phyloP scores from a whole-genome alignment of 2,888 invertebrate genomes.

The Romanomermis culicivorax region DNA sequence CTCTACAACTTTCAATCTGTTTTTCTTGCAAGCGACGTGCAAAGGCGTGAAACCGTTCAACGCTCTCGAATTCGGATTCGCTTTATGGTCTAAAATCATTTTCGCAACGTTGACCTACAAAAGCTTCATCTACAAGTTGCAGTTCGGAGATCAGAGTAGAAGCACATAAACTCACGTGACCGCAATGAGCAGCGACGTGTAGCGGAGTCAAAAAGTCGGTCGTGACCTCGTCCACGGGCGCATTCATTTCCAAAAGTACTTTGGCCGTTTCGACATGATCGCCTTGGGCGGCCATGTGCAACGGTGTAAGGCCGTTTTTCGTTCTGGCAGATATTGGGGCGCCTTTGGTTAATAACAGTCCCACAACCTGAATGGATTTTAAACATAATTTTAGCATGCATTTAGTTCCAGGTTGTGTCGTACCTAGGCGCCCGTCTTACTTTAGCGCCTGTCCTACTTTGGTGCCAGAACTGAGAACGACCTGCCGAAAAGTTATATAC shows the following conservation, averaged over 20 bases:
- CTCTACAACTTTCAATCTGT: slow-evolving; percentile 89
- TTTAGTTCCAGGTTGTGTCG: no score
- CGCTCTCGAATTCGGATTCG: slow-evolving; percentile 92
- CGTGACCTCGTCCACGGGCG: slow-evolving; percentile 94
- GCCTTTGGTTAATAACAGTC: slow-evolving; percentile 70
- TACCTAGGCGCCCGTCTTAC: no score
- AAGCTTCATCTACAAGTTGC: not conserved
- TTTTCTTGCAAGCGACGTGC: slow-evolving; percentile 98
- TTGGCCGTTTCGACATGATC: slow-evolving; percentile 95
- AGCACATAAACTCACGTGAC: slow-evolving; percentile 33
- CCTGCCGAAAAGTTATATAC: no score
- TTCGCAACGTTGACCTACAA: slow-evolving; percentile 78
- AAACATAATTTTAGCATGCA: no score
- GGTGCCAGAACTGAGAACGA: no score
- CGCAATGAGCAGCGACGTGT: slow-evolving; percentile 41
- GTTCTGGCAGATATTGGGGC: slow-evolving; percentile 94
- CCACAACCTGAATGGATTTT: slow-evolving; percentile 48
- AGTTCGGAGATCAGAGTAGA: not conserved
- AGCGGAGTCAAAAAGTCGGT: slow-evolving; percentile 93
- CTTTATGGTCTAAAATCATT: slow-evolving; percentile 73
- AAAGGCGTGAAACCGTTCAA: slow-evolving; percentile 94
- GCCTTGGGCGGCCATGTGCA: slow-evolving; percentile 98
- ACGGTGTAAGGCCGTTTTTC: slow-evolving; percentile 67
- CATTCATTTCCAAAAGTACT: slow-evolving; percentile 79
- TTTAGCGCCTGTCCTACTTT: no score